These are phyloP conservation scores for Ovis aries DNA, from an alignment of 2,113 vertebrate genomes.

Conservation along the genomic window DNA sequence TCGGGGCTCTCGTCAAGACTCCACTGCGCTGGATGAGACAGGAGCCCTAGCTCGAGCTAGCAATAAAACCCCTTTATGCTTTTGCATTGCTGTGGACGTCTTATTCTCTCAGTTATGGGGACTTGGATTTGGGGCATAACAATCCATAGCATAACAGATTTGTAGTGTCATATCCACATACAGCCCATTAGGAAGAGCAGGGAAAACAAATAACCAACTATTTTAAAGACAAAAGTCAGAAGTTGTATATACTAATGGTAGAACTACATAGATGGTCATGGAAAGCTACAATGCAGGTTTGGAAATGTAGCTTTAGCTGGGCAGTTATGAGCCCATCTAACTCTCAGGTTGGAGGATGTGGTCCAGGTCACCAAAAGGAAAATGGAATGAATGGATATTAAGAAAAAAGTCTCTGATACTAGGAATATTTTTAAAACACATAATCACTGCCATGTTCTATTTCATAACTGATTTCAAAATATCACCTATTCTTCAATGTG, in stretches of 20 bases:
- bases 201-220: neutral
- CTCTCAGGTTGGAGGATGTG: neutral
- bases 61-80: too few species aligned
- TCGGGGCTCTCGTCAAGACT: too few species aligned
- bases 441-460: neutral
- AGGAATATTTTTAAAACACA: neutral
- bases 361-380: neutral
- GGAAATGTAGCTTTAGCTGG: neutral
- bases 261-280: neutral
- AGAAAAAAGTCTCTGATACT: neutral
- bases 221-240: neutral
- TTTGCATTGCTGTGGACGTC: too few species aligned
- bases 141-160: neutral
- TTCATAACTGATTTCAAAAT: neutral
- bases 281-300: neutral
- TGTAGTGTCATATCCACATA: neutral
- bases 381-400: neutral
- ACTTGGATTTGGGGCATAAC: too few species aligned
- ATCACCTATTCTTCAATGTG: neutral
- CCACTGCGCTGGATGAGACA: too few species aligned
- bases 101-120: too few species aligned
- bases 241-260: neutral
- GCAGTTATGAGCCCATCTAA: neutral
- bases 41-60: too few species aligned
- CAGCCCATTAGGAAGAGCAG: neutral